Percentiles rank a stretch among this genome's conserved stretches.
phyloP scores from a whole-genome alignment of 2,888 invertebrate genomes.

The Yponomeuta evonymella region DNA sequence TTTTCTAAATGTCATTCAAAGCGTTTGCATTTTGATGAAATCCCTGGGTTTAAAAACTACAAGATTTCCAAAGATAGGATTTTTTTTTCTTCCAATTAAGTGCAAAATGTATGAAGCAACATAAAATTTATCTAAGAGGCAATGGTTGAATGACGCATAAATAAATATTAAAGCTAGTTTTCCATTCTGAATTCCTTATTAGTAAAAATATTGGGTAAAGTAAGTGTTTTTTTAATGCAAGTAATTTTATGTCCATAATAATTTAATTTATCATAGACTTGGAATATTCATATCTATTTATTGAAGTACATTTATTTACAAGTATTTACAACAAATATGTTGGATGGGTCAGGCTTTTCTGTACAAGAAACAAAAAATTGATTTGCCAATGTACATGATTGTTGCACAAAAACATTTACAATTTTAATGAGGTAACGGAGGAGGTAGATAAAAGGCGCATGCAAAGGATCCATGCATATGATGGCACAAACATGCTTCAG shows the following conservation, averaged over 20 bases:
- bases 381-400: background rate
- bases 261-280: background rate
- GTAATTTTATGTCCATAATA: background rate
- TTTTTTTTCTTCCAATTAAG: background rate
- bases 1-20: background rate
- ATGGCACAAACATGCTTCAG: slow-evolving; percentile 40
- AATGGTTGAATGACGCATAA: slow-evolving; percentile 39
- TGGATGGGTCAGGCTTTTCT: background rate
- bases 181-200: background rate
- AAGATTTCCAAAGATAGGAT: background rate
- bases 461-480: slow-evolving; percentile 49
- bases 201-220: background rate
- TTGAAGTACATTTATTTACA: slow-evolving; percentile 2
- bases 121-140: slow-evolving; percentile 1
- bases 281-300: background rate
- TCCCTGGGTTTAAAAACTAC: background rate
- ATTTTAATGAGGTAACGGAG: background rate
- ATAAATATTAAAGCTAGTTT: slow-evolving; percentile 27
- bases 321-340: background rate
- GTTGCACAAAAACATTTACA: background rate
- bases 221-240: background rate
- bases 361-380: background rate
- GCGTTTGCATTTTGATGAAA: background rate
- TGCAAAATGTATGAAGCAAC: slow-evolving; percentile 14
- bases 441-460: slow-evolving; percentile 41